phyloP scores from a whole-genome alignment of 2,113 vertebrate species.

The Podilymbus podiceps region DNA sequence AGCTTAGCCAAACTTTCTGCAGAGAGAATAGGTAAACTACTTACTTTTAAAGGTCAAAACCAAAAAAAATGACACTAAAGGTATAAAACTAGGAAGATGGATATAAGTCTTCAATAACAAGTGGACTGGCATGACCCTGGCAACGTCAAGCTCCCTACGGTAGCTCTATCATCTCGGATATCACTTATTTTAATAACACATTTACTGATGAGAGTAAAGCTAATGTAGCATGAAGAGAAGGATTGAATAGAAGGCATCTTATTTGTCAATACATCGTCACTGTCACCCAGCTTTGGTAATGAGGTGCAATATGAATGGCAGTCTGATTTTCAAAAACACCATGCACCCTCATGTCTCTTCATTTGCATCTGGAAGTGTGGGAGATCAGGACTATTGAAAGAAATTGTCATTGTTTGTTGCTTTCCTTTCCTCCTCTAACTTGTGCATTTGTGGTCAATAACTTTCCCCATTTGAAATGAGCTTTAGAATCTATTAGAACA shows the following conservation, averaged over 20 bases:
- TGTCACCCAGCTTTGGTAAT: constrained; percentile 18
- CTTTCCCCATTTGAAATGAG: background rate
- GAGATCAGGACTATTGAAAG: background rate
- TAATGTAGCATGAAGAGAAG: constrained; percentile 51
- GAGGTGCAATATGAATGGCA: background rate
- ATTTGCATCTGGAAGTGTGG: background rate
- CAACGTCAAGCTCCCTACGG: background rate
- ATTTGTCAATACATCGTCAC: constrained; percentile 39
- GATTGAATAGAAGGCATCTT: constrained; percentile 32
- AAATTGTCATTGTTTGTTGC: background rate
- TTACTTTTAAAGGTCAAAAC: background rate
- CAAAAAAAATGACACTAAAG: background rate
- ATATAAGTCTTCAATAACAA: background rate
- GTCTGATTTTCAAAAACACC: background rate
- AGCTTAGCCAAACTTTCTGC: background rate
- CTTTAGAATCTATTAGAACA: background rate
- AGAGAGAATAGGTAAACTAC: background rate
- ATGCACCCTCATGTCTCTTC: background rate
- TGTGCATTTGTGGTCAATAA: background rate
- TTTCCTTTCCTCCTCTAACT: background rate
- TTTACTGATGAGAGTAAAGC: constrained; percentile 49
- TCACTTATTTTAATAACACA: constrained; percentile 27
- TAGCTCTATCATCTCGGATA: background rate
- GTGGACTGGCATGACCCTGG: background rate
- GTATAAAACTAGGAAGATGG: background rate